phyloP scores from a whole-genome alignment of 2,113 vertebrate species.

The Indri indri region DNA sequence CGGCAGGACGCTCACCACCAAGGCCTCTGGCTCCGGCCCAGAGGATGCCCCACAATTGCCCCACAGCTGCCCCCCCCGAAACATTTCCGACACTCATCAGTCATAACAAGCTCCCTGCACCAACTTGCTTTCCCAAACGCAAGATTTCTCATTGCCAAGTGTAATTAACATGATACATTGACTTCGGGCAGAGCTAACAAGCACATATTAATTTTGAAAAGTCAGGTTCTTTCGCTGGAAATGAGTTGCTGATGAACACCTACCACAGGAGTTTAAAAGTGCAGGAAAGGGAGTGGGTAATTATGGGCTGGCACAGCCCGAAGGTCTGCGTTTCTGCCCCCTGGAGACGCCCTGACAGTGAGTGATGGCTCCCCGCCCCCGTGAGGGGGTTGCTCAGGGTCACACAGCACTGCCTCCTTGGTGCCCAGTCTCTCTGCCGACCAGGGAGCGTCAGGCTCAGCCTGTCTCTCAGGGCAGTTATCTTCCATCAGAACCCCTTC shows the following conservation, averaged over 20 bases:
- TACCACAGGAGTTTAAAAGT: constrained; percentile 76
- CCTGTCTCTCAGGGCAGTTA: not conserved
- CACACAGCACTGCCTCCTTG: not conserved
- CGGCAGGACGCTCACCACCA: accelerated
- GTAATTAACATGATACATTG: constrained; percentile 74
- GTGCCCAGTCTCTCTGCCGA: not conserved
- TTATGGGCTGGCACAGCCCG: constrained; percentile 63
- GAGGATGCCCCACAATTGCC: constrained; percentile 46
- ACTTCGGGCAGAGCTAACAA: constrained; percentile 73
- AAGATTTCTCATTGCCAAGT: constrained; percentile 68
- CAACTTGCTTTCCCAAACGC: constrained; percentile 63
- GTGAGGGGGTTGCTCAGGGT: not conserved
- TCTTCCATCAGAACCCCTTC: not conserved
- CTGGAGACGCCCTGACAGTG: constrained; percentile 67
- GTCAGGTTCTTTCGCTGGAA: constrained; percentile 68
- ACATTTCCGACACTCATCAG: constrained; percentile 73
- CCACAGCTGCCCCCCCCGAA: constrained; percentile 49
- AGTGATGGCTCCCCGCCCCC: constrained; percentile 34
- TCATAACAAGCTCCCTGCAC: constrained; percentile 73
- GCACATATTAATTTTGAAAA: constrained; percentile 78
- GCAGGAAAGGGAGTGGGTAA: constrained; percentile 74
- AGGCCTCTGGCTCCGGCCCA: constrained; percentile 1
- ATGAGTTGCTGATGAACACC: constrained; percentile 70
- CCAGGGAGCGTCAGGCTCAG: not conserved
- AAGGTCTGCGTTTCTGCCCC: constrained; percentile 58